A percentile compares a stretch with the other conserved stretches of the same genome.
These are phyloP conservation scores for Subacronicta megacephala DNA, from an alignment of 2,888 invertebrate species.

Conservation along the genomic window DNA sequence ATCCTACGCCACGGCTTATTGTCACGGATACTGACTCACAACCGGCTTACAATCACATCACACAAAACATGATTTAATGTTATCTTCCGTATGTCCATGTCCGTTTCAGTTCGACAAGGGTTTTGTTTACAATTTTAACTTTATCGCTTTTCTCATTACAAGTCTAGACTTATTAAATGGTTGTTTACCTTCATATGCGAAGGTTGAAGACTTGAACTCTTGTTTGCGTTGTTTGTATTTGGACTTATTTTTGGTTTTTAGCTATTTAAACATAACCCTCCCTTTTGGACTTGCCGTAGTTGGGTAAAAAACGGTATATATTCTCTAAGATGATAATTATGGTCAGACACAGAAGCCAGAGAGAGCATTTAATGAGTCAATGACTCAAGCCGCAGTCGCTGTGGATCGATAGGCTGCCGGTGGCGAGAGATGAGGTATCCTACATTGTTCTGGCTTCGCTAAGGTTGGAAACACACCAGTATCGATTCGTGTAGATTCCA, in stretches of 20 bases:
- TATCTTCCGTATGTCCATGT: neutral
- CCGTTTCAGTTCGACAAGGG: slow-evolving; percentile 9
- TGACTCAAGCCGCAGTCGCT: slow-evolving; percentile 16
- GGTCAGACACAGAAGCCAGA: slow-evolving; percentile 12
- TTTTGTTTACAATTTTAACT: slow-evolving; percentile 1
- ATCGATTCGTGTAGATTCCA: neutral
- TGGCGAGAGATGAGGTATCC: slow-evolving; percentile 17
- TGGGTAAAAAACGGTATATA: no score
- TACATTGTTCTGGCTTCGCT: slow-evolving; percentile 26
- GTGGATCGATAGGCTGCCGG: slow-evolving; percentile 34
- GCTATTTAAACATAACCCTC: no score
- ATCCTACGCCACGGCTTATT: slow-evolving; percentile 17
- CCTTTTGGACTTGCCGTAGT: no score
- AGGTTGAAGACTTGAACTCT: neutral
- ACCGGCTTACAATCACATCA: slow-evolving; percentile 13
- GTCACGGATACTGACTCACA: slow-evolving; percentile 36
- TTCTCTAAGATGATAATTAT: no score
- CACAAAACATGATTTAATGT: slow-evolving; percentile 2
- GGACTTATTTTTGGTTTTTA: no score
- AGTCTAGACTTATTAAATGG: neutral
- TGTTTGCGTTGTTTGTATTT: no score
- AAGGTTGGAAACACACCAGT: neutral
- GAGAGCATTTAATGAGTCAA: slow-evolving; percentile 30
- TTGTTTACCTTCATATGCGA: slow-evolving; percentile 3
- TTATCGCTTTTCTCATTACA: neutral